Evolutionary conservation across 2,888 invertebrate genomes (phyloP), one percentile per base, ranked within the genome.

Genomic region (Epinotia demarniana): DNA sequence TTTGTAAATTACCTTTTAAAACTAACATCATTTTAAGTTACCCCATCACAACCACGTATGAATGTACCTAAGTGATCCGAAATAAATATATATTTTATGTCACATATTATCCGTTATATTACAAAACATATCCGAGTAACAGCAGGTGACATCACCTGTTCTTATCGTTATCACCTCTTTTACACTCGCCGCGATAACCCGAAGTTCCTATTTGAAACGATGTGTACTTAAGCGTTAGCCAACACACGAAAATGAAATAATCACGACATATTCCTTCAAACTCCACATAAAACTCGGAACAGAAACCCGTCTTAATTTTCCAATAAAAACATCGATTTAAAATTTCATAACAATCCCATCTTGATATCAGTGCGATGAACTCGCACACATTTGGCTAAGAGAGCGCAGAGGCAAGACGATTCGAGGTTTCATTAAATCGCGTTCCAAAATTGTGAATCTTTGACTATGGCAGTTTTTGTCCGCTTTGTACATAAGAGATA

Each of bases 61-160:
- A 3, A 23, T 27, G 23, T 27, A 3, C 23, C 23, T 27, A 27
- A 0, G 2, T 27, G 23, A 27, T 27, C 23, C 23, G 1, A 27
- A 27, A 27, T 27, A 27, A 16, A 16, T 16, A 49, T 49, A 1
- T 49, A 27, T 27, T 27, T 46, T 11, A 49, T 46, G 18, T 8
- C n/a, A 18, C 49, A 61, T 49, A 49, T 33, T 8, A 18, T 12
- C 61, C 8, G 49, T 39, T 60, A 23, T 61, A 58, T 60, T 23
- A 60, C 39, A 66, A 69, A 71, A 23, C 11, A 53, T 13, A 49
- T 39, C 57, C 58, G 58, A 23, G 53, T 23, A 57, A 75, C 75
- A 49, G 71, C 71, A 67, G 72, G 75, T 75, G 75, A 75, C 72
- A 72, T 75, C 75, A 75, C 75, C 75, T 66, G 66, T 43, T 61